Conservation (phyloP, 1,140 invertebrate species). For the Triops cancriformis region DNA sequence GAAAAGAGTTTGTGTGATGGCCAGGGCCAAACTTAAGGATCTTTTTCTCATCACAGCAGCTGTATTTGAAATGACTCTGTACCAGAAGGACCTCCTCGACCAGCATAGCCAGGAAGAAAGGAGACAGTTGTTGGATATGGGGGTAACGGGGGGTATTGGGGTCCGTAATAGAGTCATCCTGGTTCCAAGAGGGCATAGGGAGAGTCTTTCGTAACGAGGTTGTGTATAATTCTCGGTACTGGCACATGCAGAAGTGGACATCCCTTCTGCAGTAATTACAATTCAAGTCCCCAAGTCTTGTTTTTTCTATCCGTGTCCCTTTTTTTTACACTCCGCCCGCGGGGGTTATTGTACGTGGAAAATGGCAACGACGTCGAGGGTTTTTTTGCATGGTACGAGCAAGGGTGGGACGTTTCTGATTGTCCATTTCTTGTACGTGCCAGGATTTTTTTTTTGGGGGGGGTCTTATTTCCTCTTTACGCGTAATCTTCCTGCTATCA, state of each 20-base stretch:
- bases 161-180: not conserved
- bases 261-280: no score
- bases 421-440: no score
- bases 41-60: constrained; percentile 9
- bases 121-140: not conserved
- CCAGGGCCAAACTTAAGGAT: not conserved
- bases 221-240: no score
- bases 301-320: not conserved
- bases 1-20: not conserved
- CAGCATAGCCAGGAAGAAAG: not conserved
- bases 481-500: no score
- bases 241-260: no score
- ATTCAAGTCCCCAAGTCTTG: not conserved
- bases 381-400: not conserved
- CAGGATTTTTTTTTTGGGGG: no score
- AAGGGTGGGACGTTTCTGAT: constrained; percentile 4
- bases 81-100: not conserved
- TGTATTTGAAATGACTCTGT: not conserved
- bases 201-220: no score
- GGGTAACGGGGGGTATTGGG: not conserved
- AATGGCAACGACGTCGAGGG: not conserved
- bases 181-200: no score
- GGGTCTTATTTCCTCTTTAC: no score
- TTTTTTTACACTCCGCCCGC: not conserved
- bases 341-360: not conserved